phyloP scores from a whole-genome alignment of 1,140 invertebrate species.

The Akabosia matsudoensis region DNA sequence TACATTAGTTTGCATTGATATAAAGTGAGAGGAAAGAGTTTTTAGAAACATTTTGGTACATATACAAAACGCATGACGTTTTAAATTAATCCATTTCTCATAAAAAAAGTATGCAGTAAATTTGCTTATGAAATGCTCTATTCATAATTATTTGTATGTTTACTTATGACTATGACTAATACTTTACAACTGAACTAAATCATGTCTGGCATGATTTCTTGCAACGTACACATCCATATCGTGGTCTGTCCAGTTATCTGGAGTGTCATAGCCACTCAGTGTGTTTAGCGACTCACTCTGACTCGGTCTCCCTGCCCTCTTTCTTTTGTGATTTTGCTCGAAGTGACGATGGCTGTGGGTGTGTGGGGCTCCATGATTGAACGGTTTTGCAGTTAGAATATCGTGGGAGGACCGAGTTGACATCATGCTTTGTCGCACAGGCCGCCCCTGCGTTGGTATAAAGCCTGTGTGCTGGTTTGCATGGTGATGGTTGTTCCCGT shows the following conservation, averaged over 20 bases:
- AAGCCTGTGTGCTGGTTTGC: constrained; percentile 15
- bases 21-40: too few relatives aligned
- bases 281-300: constrained; percentile 56
- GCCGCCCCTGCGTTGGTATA: constrained; percentile 39
- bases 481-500: constrained; percentile 1
- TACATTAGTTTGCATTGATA: neutral
- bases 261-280: constrained; percentile 72
- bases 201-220: constrained; percentile 78
- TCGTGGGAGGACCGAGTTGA: neutral
- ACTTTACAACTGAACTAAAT: constrained; percentile 76
- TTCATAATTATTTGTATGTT: too few relatives aligned
- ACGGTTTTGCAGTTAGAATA: neutral
- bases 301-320: constrained; percentile 36
- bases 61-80: neutral
- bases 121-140: constrained; percentile 5
- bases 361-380: neutral
- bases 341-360: constrained; percentile 35
- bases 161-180: neutral
- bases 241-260: constrained; percentile 90
- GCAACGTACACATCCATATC: constrained; percentile 88
- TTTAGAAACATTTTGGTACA: too few relatives aligned
- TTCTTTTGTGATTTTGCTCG: constrained; percentile 42
- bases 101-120: neutral
- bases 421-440: constrained; percentile 43
- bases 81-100: neutral